Evolutionary conservation across 2,113 vertebrate genomes (phyloP), one percentile per base, ranked within the genome.

Genomic region (Zosterops lateralis): DNA sequence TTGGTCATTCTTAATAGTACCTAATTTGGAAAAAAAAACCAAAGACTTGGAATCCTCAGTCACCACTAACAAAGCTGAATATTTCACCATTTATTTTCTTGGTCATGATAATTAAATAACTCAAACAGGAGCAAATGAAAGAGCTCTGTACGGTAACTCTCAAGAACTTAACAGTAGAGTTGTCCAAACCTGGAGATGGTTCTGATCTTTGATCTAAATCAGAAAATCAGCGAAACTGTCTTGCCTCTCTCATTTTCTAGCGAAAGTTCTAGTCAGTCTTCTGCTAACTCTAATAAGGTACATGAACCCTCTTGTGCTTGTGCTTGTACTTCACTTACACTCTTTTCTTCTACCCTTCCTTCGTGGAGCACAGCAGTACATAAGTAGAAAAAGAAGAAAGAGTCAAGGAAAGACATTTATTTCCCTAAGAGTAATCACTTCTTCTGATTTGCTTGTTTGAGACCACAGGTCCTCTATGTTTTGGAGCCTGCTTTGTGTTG

Each of bases 21-120:
- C 13, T 64, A 38, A 51, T 51, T 7, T 51, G 34, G 24, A 64
- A 76, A 75, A 71, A 62, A 42, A 5, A 0, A 0, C 12, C 45
- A 15, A 9, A 32, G 19, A 61, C 7, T 3, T 25, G 32, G 29
- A 38, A 78, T 64, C 19, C 34, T 81, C 50, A 50, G 36, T 42
- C 24, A 71, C 15, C 48, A 70, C 0, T 51, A 71, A 7, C 22
- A 83, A 72, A 80, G 12, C 22, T 17, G 32, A 70, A 10, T 45
- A 84, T n/a, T 74, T 87, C 40, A 64, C 7, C 26, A 32, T 9
- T 66, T 44, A 81, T 44, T 47, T 91, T 87, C 60, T 61, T 71
- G 29, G 8, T 15, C 21, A 20, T 32, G 29, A 50, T 60, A 67
- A 73, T 24, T 47, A 84, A 62, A 26, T 34, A 71, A 81, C 26